A percentile compares a stretch with the other conserved stretches of the same genome.
Evolutionary conservation across 2,797 vertebrate species (phyloP).

Genomic region (Enteromius trimaculatus): DNA sequence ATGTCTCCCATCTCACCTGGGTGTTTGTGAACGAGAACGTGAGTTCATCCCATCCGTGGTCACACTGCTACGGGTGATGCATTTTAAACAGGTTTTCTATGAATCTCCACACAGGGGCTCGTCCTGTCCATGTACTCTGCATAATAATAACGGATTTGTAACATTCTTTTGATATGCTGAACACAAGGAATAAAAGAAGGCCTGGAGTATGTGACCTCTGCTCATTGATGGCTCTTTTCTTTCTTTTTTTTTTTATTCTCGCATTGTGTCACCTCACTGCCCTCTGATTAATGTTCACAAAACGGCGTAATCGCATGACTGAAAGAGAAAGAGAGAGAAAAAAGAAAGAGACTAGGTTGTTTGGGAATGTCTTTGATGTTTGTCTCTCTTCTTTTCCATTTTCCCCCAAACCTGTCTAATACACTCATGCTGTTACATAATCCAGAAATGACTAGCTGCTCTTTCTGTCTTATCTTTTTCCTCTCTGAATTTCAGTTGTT

Average conservation of each 20-base stretch:
- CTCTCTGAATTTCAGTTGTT: slow-evolving; percentile 26
- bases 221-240: not conserved
- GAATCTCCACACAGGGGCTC: slow-evolving; percentile 12
- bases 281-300: slow-evolving; percentile 28
- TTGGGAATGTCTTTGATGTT: slow-evolving; percentile 41
- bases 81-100: slow-evolving; percentile 36
- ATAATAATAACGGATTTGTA: slow-evolving; percentile 50
- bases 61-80: slow-evolving; percentile 1
- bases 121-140: slow-evolving; percentile 33
- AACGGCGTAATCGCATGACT: not conserved
- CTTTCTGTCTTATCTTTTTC: slow-evolving; percentile 34
- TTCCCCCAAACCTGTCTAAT: slow-evolving; percentile 11
- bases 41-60: slow-evolving; percentile 2
- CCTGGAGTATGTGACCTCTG: slow-evolving; percentile 53
- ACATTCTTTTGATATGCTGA: slow-evolving; percentile 53
- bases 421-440: slow-evolving; percentile 1
- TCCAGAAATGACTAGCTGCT: slow-evolving; percentile 3
- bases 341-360: slow-evolving; percentile 24
- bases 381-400: slow-evolving; percentile 8
- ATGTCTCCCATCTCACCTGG: slow-evolving; percentile 28
- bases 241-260: slow-evolving; percentile 7
- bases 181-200: slow-evolving; percentile 46
- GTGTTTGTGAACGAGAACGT: slow-evolving; percentile 30
- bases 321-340: not conserved
- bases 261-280: slow-evolving; percentile 1